Percentiles rank a stretch among this genome's conserved stretches.
Evolutionary conservation across 53 echinoderm and acorn worm genomes (phyloP).

Genomic region (Hippasteria phrygiana): DNA sequence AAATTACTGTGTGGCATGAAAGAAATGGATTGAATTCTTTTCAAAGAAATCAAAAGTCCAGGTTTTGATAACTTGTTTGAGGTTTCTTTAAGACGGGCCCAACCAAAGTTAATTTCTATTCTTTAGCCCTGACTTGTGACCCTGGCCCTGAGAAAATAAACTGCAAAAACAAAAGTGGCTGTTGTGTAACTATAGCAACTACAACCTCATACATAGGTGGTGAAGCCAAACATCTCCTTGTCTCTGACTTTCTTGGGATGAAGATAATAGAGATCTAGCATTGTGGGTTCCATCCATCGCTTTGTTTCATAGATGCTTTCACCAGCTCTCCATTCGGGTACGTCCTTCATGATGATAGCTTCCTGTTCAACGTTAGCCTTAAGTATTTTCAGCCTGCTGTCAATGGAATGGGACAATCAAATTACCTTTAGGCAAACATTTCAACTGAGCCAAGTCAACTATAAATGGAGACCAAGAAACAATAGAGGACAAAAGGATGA

Average conservation of each 20-base stretch:
- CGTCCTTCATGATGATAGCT: slow-evolving; percentile 94
- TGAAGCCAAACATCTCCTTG: slow-evolving; percentile 74
- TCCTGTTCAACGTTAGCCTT: slow-evolving; percentile 83
- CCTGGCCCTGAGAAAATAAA: background rate
- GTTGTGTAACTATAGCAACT: slow-evolving; percentile 22
- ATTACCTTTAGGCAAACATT: too few relatives aligned
- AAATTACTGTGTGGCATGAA: too few relatives aligned
- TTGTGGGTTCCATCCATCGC: slow-evolving; percentile 80
- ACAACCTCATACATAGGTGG: slow-evolving; percentile 69
- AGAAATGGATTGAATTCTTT: too few relatives aligned
- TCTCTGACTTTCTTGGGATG: slow-evolving; percentile 75
- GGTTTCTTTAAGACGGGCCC: background rate
- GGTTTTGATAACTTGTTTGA: too few relatives aligned
- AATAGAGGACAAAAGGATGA: too few relatives aligned
- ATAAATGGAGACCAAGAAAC: too few relatives aligned
- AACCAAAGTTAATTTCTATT: too few relatives aligned
- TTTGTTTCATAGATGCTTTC: slow-evolving; percentile 87
- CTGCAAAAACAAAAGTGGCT: background rate
- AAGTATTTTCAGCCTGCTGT: slow-evolving; percentile 76
- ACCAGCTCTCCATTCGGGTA: slow-evolving; percentile 85
- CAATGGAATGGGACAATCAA: background rate
- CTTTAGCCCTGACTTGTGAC: background rate
- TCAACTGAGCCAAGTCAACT: too few relatives aligned
- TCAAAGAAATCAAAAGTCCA: too few relatives aligned
- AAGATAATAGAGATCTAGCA: slow-evolving; percentile 85